Evolutionary conservation across 2,113 vertebrate species (phyloP).

Genomic region (Hirundichthys speculiger): DNA sequence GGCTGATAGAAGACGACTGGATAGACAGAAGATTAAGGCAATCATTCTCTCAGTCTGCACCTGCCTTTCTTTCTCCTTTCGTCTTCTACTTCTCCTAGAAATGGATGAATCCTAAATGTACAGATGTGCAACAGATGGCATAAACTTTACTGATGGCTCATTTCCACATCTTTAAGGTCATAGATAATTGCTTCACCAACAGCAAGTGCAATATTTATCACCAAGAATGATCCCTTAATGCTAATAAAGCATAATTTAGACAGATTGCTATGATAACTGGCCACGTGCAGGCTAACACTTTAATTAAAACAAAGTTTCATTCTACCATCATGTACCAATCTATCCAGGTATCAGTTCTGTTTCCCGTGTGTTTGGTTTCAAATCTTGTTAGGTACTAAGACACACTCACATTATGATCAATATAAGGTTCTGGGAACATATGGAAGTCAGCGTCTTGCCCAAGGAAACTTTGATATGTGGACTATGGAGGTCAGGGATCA

Average conservation of each 20-base stretch:
- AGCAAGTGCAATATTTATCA: constrained; percentile 52
- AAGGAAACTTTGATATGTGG: too few relatives aligned
- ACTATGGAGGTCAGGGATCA: too few relatives aligned
- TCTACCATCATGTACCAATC: too few relatives aligned
- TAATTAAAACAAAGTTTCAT: too few relatives aligned
- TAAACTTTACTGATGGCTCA: constrained; percentile 62
- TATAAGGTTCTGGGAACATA: too few relatives aligned
- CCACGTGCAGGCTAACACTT: background rate
- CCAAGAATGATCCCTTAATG: constrained; percentile 17
- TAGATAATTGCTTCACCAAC: constrained; percentile 43
- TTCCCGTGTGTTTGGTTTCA: too few relatives aligned
- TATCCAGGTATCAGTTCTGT: too few relatives aligned
- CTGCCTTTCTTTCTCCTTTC: constrained; percentile 17
- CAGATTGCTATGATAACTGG: constrained; percentile 42
- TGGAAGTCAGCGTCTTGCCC: too few relatives aligned
- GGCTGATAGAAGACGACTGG: constrained; percentile 65
- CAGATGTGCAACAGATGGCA: constrained; percentile 77
- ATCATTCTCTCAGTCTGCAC: constrained; percentile 44
- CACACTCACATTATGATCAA: too few relatives aligned
- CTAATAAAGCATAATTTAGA: constrained; percentile 21
- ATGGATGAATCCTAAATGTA: constrained; percentile 38
- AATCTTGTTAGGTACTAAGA: too few relatives aligned
- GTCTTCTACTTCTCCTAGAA: constrained; percentile 34
- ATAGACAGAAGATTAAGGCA: constrained; percentile 64
- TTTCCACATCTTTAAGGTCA: constrained; percentile 73